These are phyloP conservation scores for Lagorchestes hirsutus DNA, from an alignment of 2,797 vertebrate genomes.

Conservation along the genomic window DNA sequence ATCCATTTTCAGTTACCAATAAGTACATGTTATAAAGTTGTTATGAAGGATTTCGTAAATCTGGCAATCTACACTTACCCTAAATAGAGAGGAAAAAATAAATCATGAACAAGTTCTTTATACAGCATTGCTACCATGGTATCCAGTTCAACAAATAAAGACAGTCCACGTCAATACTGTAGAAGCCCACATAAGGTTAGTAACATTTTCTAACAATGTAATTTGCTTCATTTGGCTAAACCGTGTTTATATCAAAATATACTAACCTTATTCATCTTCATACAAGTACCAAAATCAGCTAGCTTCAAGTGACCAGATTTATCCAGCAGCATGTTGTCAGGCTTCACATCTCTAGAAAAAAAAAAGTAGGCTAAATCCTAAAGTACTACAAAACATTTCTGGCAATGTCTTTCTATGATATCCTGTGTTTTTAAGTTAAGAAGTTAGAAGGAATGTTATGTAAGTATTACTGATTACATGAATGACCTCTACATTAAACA, in stretches of 20 bases:
- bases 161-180: constrained; percentile 25
- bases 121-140: constrained; percentile 49
- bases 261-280: constrained; percentile 99
- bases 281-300: constrained; percentile 99
- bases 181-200: constrained; percentile 50
- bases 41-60: constrained; percentile 62
- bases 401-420: neutral
- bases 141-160: constrained; percentile 67
- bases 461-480: neutral
- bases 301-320: constrained; percentile 98
- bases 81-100: constrained; percentile 66
- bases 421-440: neutral
- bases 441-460: neutral
- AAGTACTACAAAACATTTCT: neutral
- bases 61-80: constrained; percentile 55
- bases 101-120: constrained; percentile 63
- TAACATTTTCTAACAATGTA: constrained; percentile 54
- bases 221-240: constrained; percentile 69
- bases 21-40: constrained; percentile 51
- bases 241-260: constrained; percentile 63
- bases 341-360: constrained; percentile 95
- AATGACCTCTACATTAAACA: constrained; percentile 54
- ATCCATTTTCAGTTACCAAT: constrained; percentile 61
- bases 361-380: neutral
- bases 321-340: constrained; percentile 99